Evolutionary conservation across 2,113 vertebrate genomes (phyloP), one percentile per base, ranked within the genome.

Genomic region (Rhinoderma darwinii): DNA sequence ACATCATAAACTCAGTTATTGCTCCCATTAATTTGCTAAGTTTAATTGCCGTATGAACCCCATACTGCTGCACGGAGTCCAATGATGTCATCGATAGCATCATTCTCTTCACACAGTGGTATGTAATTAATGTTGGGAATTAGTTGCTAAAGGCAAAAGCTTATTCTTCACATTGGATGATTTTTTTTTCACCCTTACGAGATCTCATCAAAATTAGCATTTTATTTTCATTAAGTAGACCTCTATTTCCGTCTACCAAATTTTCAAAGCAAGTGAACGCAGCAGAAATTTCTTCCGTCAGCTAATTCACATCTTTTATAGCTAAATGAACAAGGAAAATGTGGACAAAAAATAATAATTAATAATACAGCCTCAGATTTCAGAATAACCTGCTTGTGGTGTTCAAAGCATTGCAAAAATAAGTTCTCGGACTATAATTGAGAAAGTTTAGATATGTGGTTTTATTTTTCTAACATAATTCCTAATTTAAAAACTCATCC

Each of bases 41-140:
- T 72, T 27, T 25, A 54, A 44, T 0, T 27, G 84, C 2, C 89
- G 89, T 90, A 18, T n/a, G 74, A 83, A 88, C 75, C 86, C 88
- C 39, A 89, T 84, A 89, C 83, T 5, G 89, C 12, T 39, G 27
- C 74, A 83, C 56, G 84, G 87, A 92, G 5, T 27, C 73, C 79
- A 83, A 81, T 90, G 89, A 88, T 89, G 74, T 91, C 70, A 72
- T 61, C 88, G 84, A 83, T 90, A 86, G 5, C 10, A 44, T 84
- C 89, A 11, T 50, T 92, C 90, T 80, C 47, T 88, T 92, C 91
- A 73, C 61, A 79, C 51, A 86, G 59, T 68, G 89, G 39, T 41
- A 89, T 83, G 11, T 89, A 91, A 91, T 92, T 93, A 93, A 92
- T 88, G 90, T 82, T 88, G 88, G 88, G 90, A 89, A 89, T 84